Evolutionary conservation across 2,888 invertebrate genomes (phyloP).

Genomic region (Lomographa bimaculata): DNA sequence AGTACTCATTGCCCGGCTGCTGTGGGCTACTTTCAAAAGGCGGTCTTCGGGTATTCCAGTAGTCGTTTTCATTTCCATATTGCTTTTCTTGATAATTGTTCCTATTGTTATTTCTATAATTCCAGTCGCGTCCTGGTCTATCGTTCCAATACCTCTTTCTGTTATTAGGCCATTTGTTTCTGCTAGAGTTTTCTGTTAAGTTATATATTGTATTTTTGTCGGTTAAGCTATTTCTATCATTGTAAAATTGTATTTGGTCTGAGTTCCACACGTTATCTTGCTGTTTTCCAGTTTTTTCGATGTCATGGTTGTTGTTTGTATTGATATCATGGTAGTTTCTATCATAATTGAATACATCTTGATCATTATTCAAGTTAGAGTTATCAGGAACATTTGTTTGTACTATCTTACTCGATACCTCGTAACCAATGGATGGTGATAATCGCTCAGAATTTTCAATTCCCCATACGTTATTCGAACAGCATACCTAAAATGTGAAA

Average conservation of each 20-base stretch:
- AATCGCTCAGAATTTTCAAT: constrained; percentile 21
- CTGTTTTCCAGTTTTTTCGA: not conserved
- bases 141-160: constrained; percentile 24
- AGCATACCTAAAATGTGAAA: constrained; percentile 54
- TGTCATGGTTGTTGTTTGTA: not conserved
- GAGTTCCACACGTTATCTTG: constrained; percentile 10
- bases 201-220: constrained; percentile 2
- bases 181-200: constrained; percentile 1
- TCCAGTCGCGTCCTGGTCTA: constrained; percentile 22
- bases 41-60: not conserved
- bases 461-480: constrained; percentile 48
- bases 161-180: constrained; percentile 8
- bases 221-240: constrained; percentile 8
- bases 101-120: constrained; percentile 17
- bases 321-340: not conserved
- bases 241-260: constrained; percentile 6
- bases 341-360: not conserved
- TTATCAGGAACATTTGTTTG: not conserved
- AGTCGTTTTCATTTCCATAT: not conserved
- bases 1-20: constrained; percentile 8
- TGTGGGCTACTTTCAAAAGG: constrained; percentile 3
- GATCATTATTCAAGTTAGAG: not conserved
- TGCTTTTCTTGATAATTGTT: not conserved
- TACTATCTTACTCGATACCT: not conserved
- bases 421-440: not conserved